Conservation (phyloP, 2,113 vertebrate genomes). For the Glaucidium brasilianum region DNA sequence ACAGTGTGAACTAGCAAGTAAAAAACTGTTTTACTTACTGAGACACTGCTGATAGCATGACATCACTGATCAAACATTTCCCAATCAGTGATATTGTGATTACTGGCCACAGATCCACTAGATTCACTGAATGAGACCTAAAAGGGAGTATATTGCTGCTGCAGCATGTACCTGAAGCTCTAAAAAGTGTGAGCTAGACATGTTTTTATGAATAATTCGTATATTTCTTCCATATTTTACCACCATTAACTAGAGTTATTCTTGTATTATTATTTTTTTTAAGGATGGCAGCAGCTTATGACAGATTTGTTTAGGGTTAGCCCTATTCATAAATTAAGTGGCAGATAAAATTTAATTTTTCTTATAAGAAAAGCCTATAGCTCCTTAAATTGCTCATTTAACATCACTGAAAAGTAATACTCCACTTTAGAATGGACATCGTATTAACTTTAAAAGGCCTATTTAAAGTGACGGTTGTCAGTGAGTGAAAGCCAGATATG, state of each 20-base stretch:
- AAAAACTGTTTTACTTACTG: neutral
- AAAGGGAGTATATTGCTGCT: neutral
- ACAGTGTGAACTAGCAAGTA: neutral
- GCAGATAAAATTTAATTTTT: constrained; percentile 61
- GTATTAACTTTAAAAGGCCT: constrained; percentile 75
- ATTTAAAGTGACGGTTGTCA: constrained; percentile 75
- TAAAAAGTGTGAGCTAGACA: neutral
- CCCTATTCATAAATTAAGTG: constrained; percentile 52
- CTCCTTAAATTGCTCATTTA: constrained; percentile 69
- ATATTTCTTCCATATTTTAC: constrained; percentile 31
- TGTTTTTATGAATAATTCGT: constrained; percentile 5
- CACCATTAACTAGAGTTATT: constrained; percentile 37
- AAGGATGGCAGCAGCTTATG: constrained; percentile 9
- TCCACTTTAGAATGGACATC: constrained; percentile 64
- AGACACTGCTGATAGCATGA: neutral
- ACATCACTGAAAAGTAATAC: constrained; percentile 71
- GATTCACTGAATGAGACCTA: neutral
- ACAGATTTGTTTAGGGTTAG: constrained; percentile 57
- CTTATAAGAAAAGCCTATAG: constrained; percentile 38
- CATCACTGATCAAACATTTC: neutral
- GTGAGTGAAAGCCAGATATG: constrained; percentile 73
- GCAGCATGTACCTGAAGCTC: neutral
- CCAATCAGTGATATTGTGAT: neutral
- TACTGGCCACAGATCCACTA: neutral
- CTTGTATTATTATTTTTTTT: constrained; percentile 46